Conservation (phyloP, 2,888 invertebrate genomes). For the Synanthedon formicaeformis region DNA sequence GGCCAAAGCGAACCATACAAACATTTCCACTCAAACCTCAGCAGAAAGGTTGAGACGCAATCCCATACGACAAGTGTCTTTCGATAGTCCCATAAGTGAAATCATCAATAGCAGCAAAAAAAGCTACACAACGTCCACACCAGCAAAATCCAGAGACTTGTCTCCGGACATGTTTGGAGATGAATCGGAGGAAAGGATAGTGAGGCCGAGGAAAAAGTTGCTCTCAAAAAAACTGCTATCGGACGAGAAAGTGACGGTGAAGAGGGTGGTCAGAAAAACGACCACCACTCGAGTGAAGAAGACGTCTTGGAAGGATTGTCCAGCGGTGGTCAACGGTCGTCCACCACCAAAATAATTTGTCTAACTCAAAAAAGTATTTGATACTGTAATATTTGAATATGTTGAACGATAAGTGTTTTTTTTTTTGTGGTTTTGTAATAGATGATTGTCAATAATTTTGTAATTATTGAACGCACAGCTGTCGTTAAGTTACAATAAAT, state of each 20-base stretch:
- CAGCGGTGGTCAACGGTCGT: conserved; percentile 46
- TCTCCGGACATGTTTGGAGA: conserved; percentile 62
- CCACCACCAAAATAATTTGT: conserved; percentile 35
- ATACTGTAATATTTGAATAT: too few species aligned
- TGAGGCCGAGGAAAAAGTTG: conserved; percentile 41
- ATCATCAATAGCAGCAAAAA: conserved; percentile 29
- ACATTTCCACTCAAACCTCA: conserved; percentile 57
- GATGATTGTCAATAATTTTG: too few species aligned
- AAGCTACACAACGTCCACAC: conserved; percentile 13
- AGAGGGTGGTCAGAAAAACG: conserved; percentile 48
- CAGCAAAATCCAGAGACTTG: conserved; percentile 26
- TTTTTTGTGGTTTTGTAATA: too few species aligned
- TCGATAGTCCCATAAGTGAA: conserved; percentile 48
- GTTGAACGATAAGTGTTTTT: too few species aligned
- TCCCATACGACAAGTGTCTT: conserved; percentile 42
- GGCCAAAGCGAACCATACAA: conserved; percentile 42
- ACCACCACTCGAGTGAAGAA: conserved; percentile 33
- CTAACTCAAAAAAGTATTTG: too few species aligned
- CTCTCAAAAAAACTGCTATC: conserved; percentile 41
- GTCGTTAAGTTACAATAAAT: too few species aligned
- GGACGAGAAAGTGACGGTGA: conserved; percentile 39
- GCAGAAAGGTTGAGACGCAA: conserved; percentile 29
- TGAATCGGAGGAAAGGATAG: conserved; percentile 43
- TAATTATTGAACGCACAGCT: too few species aligned
- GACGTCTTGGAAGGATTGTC: conserved; percentile 45